Conservation (phyloP, 1,140 invertebrate species). For the Hypsibius dujardini region DNA sequence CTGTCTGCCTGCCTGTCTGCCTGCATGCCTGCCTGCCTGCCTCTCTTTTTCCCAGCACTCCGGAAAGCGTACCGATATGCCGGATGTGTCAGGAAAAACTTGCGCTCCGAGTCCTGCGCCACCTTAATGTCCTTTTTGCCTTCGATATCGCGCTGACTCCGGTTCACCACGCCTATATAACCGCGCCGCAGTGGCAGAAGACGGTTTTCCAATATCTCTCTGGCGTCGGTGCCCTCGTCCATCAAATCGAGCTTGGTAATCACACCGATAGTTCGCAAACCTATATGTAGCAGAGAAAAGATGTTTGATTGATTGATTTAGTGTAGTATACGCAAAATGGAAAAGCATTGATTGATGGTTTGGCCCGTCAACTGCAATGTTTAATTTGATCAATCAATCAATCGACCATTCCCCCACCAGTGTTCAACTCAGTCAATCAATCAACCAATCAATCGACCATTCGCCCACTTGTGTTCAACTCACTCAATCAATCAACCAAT, state of each 20-base stretch:
- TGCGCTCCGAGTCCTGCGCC: slow-evolving; percentile 81
- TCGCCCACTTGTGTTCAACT: too few species aligned
- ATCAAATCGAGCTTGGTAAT: slow-evolving; percentile 98
- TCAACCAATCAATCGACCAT: too few species aligned
- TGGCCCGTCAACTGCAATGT: too few species aligned
- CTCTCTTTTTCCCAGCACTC: slow-evolving; percentile 1
- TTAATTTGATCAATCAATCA: too few species aligned
- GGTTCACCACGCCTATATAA: slow-evolving; percentile 60
- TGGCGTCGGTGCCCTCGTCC: slow-evolving; percentile 97
- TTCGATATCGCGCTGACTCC: slow-evolving; percentile 82
- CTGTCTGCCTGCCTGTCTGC: too few species aligned
- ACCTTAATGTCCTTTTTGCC: slow-evolving; percentile 87
- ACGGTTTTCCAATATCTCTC: slow-evolving; percentile 94
- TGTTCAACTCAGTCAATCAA: too few species aligned
- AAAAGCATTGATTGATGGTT: too few species aligned
- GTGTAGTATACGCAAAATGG: too few species aligned
- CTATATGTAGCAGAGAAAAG: slow-evolving; percentile 24
- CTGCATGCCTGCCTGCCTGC: too few species aligned
- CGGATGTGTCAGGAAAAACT: slow-evolving; percentile 89
- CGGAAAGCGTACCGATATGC: slow-evolving; percentile 46
- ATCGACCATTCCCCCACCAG: too few species aligned
- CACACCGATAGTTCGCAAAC: slow-evolving; percentile 81
- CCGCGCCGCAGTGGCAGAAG: slow-evolving; percentile 70
- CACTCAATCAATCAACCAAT: too few species aligned
- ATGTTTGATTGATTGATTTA: too few species aligned